Base-by-base conservation (phyloP, 2,113 vertebrate species). In the Neotoma lepida region DNA sequence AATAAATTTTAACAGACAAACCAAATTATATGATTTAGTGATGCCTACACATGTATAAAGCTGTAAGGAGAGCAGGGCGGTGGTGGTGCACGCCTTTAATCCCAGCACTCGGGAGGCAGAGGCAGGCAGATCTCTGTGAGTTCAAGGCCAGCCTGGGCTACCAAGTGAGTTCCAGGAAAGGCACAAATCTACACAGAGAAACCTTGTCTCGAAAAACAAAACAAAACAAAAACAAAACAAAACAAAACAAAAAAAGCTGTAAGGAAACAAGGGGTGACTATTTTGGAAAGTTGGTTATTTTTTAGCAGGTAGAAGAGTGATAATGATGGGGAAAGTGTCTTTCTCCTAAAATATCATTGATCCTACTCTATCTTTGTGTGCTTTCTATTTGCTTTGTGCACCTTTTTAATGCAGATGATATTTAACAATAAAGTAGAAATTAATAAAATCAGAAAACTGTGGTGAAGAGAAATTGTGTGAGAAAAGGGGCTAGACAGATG, bases 351-450 rank as follows among this genome's bases (percentile, higher is more conserved):
- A 15, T 4, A 28, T 30, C 26, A 3, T 44, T 9, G 10, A 26
- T 88, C 7, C 46, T 63, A 58, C 68, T 89, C 89, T 93, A 64
- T 17, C 51, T 28, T 9, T 30, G 68, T 22, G 20, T 68, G n/a
- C 63, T 96, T 78, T 41, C 91, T 89, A 15, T 61, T 86, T 56
- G 24, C n/a, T 89, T 20, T 74, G 49, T 86, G 90, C 14, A 22
- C 86, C 93, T 93, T 89, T 56, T 9, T 24, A 71, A 85, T 68
- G n/a, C 18, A 80, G 80, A 18, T 85, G 70, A 85, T n/a, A 44
- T 73, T 81, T 89, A 91, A 63, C 6, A 89, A 78, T 78, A 66
- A 86, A 71, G 51, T 73, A 76, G 28, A 82, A 86, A 89, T 71
- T 61, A 28, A 14, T 63, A 80, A 90, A 96, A 56, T 14, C n/a